Percentiles rank a stretch among this genome's conserved stretches.
Conservation (phyloP, 2,888 invertebrate species). For the Muscina levida region DNA sequence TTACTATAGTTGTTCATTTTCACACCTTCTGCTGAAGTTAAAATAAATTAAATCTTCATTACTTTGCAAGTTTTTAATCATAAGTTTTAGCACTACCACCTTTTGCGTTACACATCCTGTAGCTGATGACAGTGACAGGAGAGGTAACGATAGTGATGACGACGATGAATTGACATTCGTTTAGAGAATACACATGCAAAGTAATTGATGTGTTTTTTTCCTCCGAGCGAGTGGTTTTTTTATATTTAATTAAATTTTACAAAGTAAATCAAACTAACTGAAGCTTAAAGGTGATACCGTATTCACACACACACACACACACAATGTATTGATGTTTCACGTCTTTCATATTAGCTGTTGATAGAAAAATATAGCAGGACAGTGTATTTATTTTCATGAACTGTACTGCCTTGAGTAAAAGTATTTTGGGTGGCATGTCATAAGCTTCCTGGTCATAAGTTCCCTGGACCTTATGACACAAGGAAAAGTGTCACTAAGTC, state of each 20-base stretch:
- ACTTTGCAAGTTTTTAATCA: constrained; percentile 48
- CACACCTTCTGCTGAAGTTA: background rate
- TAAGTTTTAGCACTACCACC: constrained; percentile 59
- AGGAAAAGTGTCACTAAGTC: no score
- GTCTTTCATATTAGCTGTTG: no score
- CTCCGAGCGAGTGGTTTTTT: constrained; percentile 36
- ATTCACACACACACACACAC: background rate
- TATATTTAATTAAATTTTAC: constrained; percentile 63
- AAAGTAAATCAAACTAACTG: constrained; percentile 64
- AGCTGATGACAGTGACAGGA: background rate
- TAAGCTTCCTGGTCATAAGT: no score
- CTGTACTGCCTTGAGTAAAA: no score
- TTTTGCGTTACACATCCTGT: background rate
- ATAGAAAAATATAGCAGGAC: no score
- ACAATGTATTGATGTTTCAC: constrained; percentile 3
- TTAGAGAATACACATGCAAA: background rate
- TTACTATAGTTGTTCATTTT: background rate
- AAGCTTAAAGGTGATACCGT: constrained; percentile 58
- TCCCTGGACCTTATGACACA: no score
- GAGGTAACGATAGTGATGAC: background rate
- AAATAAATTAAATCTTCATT: constrained; percentile 26
- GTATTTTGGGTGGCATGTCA: no score
- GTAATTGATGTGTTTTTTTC: background rate
- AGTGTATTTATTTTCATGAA: no score
- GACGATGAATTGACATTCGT: constrained; percentile 19